Evolutionary conservation across 2,888 invertebrate genomes (phyloP).

Genomic region (Ariolimax columbianus): DNA sequence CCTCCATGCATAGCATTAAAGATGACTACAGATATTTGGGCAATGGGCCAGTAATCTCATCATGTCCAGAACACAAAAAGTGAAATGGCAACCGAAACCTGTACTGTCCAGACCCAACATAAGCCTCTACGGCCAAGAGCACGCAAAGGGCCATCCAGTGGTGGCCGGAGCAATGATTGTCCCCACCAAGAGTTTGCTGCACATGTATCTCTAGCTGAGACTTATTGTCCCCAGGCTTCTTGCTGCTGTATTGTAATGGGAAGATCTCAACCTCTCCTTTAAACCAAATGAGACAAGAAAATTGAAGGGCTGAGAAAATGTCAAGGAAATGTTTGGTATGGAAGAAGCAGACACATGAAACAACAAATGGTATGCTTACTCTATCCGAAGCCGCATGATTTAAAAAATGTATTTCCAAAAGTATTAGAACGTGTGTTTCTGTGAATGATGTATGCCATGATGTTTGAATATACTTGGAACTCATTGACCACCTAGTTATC

Average conservation of each 20-base stretch:
- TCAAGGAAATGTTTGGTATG: conserved; percentile 11
- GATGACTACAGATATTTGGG: too few species aligned
- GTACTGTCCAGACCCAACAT: too few species aligned
- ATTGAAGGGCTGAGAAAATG: background rate
- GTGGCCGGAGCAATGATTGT: too few species aligned
- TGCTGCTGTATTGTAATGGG: background rate
- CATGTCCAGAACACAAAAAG: too few species aligned
- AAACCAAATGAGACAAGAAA: background rate
- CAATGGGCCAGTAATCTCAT: too few species aligned
- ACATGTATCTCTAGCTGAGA: too few species aligned
- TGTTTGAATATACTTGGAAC: background rate
- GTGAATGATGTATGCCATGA: background rate
- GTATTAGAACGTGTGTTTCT: background rate
- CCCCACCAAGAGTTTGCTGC: too few species aligned
- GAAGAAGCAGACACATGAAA: conserved; percentile 33
- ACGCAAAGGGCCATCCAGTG: too few species aligned
- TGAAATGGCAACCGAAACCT: too few species aligned
- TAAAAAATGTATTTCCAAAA: background rate
- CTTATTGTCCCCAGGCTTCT: too few species aligned
- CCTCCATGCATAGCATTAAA: too few species aligned
- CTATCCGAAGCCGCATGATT: background rate
- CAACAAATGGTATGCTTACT: background rate
- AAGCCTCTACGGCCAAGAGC: too few species aligned
- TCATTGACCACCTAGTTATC: conserved; percentile 6
- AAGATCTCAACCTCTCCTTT: background rate